Evolutionary conservation across 2,113 vertebrate genomes (phyloP).

Genomic region (Formicarius rufipectus): DNA sequence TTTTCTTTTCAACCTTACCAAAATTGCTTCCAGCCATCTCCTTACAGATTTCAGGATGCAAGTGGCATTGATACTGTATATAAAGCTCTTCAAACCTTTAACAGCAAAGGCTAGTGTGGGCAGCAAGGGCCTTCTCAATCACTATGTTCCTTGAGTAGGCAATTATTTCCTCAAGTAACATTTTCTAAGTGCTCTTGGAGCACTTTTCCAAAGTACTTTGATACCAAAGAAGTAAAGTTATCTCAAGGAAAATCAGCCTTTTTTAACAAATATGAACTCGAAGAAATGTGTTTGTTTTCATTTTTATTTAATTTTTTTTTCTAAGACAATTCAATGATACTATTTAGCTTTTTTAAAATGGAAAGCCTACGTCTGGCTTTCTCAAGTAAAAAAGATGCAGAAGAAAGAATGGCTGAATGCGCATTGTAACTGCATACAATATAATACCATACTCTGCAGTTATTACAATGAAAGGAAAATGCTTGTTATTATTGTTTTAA

Average conservation of each 20-base stretch:
- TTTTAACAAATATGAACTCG: background rate
- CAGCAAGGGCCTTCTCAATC: background rate
- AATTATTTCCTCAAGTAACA: background rate
- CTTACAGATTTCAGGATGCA: background rate
- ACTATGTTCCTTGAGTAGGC: background rate
- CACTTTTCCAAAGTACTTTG: background rate
- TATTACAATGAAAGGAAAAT: slow-evolving; percentile 33
- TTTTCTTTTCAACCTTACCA: background rate
- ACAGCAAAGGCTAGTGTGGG: background rate
- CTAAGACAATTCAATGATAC: background rate
- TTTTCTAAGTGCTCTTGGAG: background rate
- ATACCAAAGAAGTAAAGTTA: background rate
- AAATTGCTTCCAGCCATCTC: background rate
- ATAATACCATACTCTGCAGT: background rate
- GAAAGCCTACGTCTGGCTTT: background rate
- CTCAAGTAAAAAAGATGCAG: background rate
- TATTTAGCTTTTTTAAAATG: background rate
- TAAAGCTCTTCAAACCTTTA: background rate
- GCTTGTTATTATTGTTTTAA: slow-evolving; percentile 35
- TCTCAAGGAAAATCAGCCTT: background rate
- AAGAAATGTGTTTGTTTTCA: background rate
- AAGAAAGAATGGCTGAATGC: background rate
- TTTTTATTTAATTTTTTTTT: background rate
- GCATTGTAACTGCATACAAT: background rate
- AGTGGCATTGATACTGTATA: background rate